phyloP scores from a whole-genome alignment of 2,888 invertebrate genomes.

The Isotomurus palustris region DNA sequence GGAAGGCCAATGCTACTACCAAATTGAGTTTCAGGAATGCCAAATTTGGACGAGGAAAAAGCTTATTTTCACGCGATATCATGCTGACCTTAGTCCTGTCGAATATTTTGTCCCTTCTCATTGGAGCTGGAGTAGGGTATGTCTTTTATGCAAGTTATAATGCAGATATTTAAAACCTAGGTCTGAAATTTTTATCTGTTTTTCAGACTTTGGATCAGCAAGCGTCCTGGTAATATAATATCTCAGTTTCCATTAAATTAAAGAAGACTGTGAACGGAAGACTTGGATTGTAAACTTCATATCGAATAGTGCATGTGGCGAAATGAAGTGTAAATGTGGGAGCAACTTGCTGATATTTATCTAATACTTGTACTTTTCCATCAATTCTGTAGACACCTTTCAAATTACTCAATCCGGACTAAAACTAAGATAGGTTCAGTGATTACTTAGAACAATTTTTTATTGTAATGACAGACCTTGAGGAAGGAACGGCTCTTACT shows the following conservation, averaged over 20 bases:
- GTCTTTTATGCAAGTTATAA: too few relatives aligned
- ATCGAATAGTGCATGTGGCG: too few relatives aligned
- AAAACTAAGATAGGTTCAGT: too few relatives aligned
- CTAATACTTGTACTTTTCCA: too few relatives aligned
- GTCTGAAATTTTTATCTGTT: conserved; percentile 1
- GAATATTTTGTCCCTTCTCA: conserved; percentile 79
- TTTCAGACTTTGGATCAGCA: conserved; percentile 44
- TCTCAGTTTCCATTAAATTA: conserved; percentile 36
- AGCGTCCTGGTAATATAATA: conserved; percentile 29
- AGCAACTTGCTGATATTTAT: too few relatives aligned
- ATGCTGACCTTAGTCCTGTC: conserved; percentile 83
- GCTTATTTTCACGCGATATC: conserved; percentile 82
- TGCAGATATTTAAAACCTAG: too few relatives aligned
- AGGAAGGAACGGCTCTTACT: too few relatives aligned
- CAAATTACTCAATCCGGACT: too few relatives aligned
- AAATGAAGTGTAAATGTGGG: too few relatives aligned
- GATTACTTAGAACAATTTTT: too few relatives aligned
- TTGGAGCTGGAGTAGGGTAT: conserved; percentile 90
- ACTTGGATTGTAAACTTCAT: background rate
- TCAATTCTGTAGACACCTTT: too few relatives aligned
- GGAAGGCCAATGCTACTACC: conserved; percentile 50
- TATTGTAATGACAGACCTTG: too few relatives aligned
- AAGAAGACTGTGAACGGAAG: conserved; percentile 23
- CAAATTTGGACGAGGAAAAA: conserved; percentile 68
- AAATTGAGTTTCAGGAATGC: conserved; percentile 65